Percentiles rank a stretch among this genome's conserved stretches.
phyloP scores from a whole-genome alignment of 1,140 invertebrate genomes.

The Sarcophaga bullata region DNA sequence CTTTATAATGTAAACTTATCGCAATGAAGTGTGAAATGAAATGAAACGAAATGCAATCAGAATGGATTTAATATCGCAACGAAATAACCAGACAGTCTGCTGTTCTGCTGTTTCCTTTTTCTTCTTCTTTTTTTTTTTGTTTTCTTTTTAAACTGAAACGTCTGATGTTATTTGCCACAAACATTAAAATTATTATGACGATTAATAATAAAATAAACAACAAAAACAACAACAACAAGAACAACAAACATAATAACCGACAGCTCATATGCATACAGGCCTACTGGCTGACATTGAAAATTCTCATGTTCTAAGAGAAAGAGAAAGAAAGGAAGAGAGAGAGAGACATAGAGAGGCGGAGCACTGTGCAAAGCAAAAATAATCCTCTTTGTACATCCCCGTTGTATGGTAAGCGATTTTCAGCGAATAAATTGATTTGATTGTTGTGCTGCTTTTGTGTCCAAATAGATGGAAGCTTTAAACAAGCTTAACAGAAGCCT shows the following conservation, averaged over 20 bases:
- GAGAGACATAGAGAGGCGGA: too few species aligned
- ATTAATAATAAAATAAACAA: constrained; percentile 34
- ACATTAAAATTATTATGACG: constrained; percentile 30
- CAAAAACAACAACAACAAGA: not conserved
- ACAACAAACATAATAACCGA: not conserved
- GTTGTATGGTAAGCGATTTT: constrained; percentile 1
- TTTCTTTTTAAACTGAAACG: too few species aligned
- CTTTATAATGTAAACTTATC: constrained; percentile 43
- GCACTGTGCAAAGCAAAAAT: not conserved
- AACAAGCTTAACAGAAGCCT: constrained; percentile 23
- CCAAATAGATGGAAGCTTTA: constrained; percentile 33
- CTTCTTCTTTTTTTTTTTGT: too few species aligned
- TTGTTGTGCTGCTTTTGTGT: constrained; percentile 28
- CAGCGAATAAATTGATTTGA: constrained; percentile 31
- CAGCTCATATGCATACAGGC: not conserved
- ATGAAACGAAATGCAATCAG: constrained; percentile 56
- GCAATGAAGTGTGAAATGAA: constrained; percentile 44
- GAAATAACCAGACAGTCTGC: not conserved
- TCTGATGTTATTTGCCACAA: not conserved
- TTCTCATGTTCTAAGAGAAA: not conserved
- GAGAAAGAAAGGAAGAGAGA: too few species aligned
- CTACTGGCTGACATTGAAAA: not conserved
- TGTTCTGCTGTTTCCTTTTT: too few species aligned
- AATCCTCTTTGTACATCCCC: not conserved
- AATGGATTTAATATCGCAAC: constrained; percentile 48